These are phyloP conservation scores for Diadumene lineata DNA, from an alignment of 92 coral and sea anemone genomes.

Conservation along the genomic window DNA sequence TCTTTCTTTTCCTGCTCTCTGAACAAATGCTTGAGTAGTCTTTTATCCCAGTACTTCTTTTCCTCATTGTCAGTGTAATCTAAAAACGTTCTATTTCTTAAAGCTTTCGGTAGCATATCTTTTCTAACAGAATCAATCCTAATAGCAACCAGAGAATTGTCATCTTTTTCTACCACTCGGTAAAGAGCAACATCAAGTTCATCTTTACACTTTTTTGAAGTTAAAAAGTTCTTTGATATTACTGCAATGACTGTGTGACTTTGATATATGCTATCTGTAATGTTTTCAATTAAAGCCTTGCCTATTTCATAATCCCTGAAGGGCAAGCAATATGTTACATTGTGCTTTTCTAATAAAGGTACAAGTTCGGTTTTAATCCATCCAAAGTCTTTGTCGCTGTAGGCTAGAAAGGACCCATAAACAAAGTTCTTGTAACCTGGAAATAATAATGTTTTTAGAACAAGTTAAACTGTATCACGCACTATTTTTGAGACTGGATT, in stretches of 20 bases:
- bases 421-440: conserved; percentile 23
- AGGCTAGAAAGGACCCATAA: conserved; percentile 71
- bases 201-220: conserved; percentile 65
- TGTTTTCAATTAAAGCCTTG: conserved; percentile 72
- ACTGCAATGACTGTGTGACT: conserved; percentile 76
- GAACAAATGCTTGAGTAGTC: conserved; percentile 57
- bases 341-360: conserved; percentile 64
- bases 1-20: conserved; percentile 6
- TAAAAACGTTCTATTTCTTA: conserved; percentile 76
- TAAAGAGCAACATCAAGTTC: conserved; percentile 78
- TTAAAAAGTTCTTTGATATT: conserved; percentile 66
- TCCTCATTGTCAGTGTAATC: conserved; percentile 65
- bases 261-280: conserved; percentile 78
- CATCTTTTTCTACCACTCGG: conserved; percentile 66
- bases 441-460: not conserved
- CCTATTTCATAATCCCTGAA: conserved; percentile 74
- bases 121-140: conserved; percentile 54
- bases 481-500: no score
- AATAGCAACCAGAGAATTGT: conserved; percentile 68
- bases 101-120: conserved; percentile 62
- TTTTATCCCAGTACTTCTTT: conserved; percentile 68
- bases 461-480: not conserved
- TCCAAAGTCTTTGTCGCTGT: conserved; percentile 64
- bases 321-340: conserved; percentile 66
- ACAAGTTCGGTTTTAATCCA: conserved; percentile 67